Evolutionary conservation across 2,797 vertebrate species (phyloP).

Genomic region (Ambastaia sidthimunki): DNA sequence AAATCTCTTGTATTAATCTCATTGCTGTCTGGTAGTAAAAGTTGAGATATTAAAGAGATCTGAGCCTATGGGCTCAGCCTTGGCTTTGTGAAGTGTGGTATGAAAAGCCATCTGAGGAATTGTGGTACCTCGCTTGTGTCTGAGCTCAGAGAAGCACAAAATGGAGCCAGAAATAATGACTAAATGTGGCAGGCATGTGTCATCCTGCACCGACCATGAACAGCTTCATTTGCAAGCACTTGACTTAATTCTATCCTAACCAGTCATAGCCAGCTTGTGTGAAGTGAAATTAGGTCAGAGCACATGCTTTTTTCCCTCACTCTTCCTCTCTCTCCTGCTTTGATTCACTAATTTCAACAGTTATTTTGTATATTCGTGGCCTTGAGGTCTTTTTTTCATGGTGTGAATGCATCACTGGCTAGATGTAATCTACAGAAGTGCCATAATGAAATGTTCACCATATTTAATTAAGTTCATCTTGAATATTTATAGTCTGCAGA

Average conservation of each 20-base stretch:
- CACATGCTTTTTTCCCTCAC: slow-evolving; percentile 9
- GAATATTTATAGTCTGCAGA: slow-evolving; percentile 43
- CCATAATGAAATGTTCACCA: slow-evolving; percentile 12
- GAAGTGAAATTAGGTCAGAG: slow-evolving; percentile 59
- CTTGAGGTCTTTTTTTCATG: slow-evolving; percentile 42
- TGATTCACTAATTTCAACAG: slow-evolving; percentile 39
- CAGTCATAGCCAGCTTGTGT: slow-evolving; percentile 51
- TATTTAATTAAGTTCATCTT: slow-evolving; percentile 31
- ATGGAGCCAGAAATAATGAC: background rate
- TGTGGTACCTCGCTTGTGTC: background rate
- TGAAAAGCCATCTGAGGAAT: background rate
- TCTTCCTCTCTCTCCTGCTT: slow-evolving; percentile 19
- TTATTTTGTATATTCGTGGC: slow-evolving; percentile 50
- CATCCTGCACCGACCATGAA: slow-evolving; percentile 32
- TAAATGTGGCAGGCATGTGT: slow-evolving; percentile 17
- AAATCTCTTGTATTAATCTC: background rate
- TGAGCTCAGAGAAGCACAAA: background rate
- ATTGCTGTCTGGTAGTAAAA: background rate
- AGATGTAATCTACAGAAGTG: slow-evolving; percentile 24
- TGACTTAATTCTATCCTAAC: slow-evolving; percentile 56
- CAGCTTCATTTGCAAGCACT: slow-evolving; percentile 54
- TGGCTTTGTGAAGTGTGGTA: background rate
- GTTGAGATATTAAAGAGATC: background rate
- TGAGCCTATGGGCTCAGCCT: background rate
- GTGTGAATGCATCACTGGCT: slow-evolving; percentile 5